Base-by-base conservation (phyloP, 2,797 vertebrate genomes). In the Microctenopoma stevenorrisi region DNA sequence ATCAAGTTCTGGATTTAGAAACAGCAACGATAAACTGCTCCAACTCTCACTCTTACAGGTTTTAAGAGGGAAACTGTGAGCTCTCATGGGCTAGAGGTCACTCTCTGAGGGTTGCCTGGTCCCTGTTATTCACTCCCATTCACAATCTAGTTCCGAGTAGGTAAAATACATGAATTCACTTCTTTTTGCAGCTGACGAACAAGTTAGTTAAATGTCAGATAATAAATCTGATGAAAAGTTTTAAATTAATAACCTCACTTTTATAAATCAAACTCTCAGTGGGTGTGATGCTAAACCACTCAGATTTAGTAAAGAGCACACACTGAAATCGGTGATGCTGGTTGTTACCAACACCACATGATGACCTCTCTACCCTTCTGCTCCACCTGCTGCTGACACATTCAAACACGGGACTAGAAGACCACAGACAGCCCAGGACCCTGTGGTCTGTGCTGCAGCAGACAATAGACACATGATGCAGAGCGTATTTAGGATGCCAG, bases 401-500 rank as follows among this genome's bases (percentile, higher is more conserved):
- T 53, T 33, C 54, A 42, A 4, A 44, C 7, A 7, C 18, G 15
- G 43, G 4, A 8, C 52, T 46, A 4, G 4, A 16, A 67, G 49
- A 64, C 53, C 78, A 28, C 49, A 7, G 26, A 70, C 44, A 16
- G 13, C 44, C 68, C 33, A 28, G 44, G 40, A 72, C 18, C 61
- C 25, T n/a, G 28, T 0, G 60, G 2, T 54, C 64, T 69, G 68
- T 1, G 60, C 43, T 15, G 2, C 55, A 9, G 50, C 52, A 62
- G 55, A 87, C 85, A 82, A 74, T 62, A 50, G 76, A 55, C 70
- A 56, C 68, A 74, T 60, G 69, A 81, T 61, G 76, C 54, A 12
- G 40, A 8, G 75, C 74, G 65, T 85, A 54, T 75, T 57, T 78
- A 40, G 58, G 83, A 89, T 85, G 79, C 76, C 82, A 78, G 81